These are phyloP conservation scores for Cyprinella venusta DNA, from an alignment of 2,797 vertebrate species.

Conservation along the genomic window DNA sequence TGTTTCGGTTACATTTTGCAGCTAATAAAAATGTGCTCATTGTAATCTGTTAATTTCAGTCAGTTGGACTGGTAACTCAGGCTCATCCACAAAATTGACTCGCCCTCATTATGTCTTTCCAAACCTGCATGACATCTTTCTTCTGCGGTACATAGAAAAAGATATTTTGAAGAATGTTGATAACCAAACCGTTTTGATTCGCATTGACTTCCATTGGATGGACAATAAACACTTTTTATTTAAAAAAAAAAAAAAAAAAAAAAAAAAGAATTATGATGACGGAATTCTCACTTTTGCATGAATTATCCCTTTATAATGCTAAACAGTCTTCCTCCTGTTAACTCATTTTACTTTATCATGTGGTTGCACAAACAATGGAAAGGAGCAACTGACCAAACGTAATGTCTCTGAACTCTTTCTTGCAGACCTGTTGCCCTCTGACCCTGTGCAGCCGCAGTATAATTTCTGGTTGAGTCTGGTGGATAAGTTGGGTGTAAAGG, in stretches of 20 bases:
- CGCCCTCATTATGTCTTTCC: not conserved
- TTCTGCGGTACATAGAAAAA: not conserved
- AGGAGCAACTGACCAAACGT: not conserved
- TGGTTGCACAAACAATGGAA: not conserved
- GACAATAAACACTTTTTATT: no score
- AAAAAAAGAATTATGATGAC: no score
- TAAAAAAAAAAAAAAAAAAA: no score
- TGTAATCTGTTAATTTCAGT: not conserved
- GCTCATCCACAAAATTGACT: not conserved
- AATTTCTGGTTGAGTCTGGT: conserved; percentile 93
- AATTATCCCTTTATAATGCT: not conserved
- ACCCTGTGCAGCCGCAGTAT: conserved; percentile 90
- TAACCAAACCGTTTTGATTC: not conserved
- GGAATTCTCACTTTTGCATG: not conserved
- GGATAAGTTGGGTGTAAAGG: conserved; percentile 90
- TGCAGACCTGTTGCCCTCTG: conserved; percentile 83
- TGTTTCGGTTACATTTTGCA: not conserved
- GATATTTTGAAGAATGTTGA: not conserved
- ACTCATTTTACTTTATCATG: not conserved
- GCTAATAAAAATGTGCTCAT: not conserved
- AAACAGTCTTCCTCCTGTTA: not conserved
- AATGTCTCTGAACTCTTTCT: conserved; percentile 36
- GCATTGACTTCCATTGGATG: not conserved
- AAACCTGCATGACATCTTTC: not conserved
- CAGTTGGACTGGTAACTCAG: not conserved